Evolutionary conservation across 2,888 invertebrate genomes (phyloP).

Genomic region (Eristalis tenax): DNA sequence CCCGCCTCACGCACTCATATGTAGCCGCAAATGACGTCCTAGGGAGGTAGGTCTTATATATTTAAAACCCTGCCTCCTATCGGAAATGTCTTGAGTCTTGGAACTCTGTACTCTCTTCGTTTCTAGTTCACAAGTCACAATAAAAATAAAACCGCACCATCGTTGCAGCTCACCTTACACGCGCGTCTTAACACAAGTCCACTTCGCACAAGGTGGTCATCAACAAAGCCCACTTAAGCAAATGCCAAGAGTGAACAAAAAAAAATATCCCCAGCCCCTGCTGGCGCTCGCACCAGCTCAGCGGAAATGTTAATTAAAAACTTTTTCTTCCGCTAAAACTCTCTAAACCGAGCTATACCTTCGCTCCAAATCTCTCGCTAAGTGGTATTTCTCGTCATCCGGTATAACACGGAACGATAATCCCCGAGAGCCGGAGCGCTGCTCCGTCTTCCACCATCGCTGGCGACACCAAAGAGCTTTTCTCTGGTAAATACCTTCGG

Average conservation of each 20-base stretch:
- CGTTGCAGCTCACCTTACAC: not conserved
- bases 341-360: slow-evolving; percentile 67
- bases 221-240: not conserved
- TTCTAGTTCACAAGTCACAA: too few relatives aligned
- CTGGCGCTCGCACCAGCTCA: slow-evolving; percentile 38
- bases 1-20: too few relatives aligned
- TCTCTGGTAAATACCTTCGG: slow-evolving; percentile 69
- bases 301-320: slow-evolving; percentile 72
- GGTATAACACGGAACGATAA: slow-evolving; percentile 71
- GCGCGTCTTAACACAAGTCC: not conserved
- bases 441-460: slow-evolving; percentile 14
- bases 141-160: not conserved
- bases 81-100: too few relatives aligned
- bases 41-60: too few relatives aligned
- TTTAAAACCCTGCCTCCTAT: too few relatives aligned
- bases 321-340: slow-evolving; percentile 67
- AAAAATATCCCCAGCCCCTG: slow-evolving; percentile 3
- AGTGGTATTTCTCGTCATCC: slow-evolving; percentile 72
- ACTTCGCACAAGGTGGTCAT: not conserved
- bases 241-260: slow-evolving; percentile 6
- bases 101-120: too few relatives aligned
- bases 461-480: slow-evolving; percentile 59
- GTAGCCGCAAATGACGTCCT: too few relatives aligned
- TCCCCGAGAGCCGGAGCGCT: slow-evolving; percentile 54
- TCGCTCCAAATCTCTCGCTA: slow-evolving; percentile 69